phyloP scores from a whole-genome alignment of 2,113 vertebrate genomes.

The Pterocles burchelli region DNA sequence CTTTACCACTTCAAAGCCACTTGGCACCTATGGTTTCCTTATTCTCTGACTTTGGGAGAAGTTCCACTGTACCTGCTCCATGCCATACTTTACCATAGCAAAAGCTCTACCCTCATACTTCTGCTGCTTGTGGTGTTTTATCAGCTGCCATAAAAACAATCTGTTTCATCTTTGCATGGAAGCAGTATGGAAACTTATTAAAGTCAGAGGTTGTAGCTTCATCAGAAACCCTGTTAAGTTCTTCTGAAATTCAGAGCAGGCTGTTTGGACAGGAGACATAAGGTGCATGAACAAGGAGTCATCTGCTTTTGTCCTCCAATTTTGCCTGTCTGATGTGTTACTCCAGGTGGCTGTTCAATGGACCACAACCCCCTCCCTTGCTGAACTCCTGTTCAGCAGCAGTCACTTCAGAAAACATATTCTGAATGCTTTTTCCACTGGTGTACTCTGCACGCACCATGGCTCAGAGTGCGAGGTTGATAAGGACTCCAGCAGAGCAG shows the following conservation, averaged over 20 bases:
- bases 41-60: neutral
- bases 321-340: neutral
- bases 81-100: neutral
- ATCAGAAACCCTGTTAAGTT: neutral
- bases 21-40: neutral
- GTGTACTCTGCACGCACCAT: accelerated
- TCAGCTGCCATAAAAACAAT: neutral
- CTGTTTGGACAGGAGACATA: neutral
- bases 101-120: neutral
- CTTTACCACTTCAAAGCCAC: neutral
- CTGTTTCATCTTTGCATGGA: neutral
- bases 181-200: neutral
- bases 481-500: neutral
- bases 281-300: neutral
- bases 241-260: neutral
- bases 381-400: neutral
- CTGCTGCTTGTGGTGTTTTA: neutral
- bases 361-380: neutral
- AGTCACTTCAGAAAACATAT: neutral
- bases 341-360: neutral
- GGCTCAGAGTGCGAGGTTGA: accelerated
- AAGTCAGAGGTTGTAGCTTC: neutral
- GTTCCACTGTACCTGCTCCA: neutral
- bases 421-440: neutral
- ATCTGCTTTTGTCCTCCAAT: neutral